Evolutionary conservation across 2,113 vertebrate genomes (phyloP).

Genomic region (Saccopteryx leptura): DNA sequence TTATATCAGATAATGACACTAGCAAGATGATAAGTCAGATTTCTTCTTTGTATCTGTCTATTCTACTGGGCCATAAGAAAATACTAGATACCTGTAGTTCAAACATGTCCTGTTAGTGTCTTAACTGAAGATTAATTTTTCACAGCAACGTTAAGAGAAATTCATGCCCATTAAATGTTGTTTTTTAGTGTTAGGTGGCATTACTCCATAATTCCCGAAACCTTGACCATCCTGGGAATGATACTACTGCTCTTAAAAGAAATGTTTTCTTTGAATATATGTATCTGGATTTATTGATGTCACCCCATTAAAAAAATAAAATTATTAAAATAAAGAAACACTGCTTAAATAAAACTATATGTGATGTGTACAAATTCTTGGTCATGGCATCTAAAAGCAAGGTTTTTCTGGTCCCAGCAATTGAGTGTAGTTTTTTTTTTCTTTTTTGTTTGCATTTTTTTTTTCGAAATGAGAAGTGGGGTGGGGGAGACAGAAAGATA

Average conservation of each 20-base stretch:
- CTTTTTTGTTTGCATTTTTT: too few relatives aligned
- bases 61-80: neutral
- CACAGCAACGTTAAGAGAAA: conserved; percentile 7
- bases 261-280: too few relatives aligned
- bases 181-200: conserved; percentile 6
- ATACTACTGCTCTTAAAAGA: neutral
- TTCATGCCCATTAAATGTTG: neutral
- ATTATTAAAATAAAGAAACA: neutral
- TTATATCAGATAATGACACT: neutral
- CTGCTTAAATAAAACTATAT: neutral
- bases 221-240: neutral
- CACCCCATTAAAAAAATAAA: too few relatives aligned
- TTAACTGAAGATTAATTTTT: neutral
- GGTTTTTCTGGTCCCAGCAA: neutral
- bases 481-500: too few relatives aligned
- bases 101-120: neutral
- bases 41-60: neutral
- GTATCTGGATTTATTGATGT: too few relatives aligned
- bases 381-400: neutral
- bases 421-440: neutral
- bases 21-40: neutral
- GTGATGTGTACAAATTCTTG: neutral
- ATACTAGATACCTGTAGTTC: neutral
- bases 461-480: too few relatives aligned
- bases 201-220: neutral